Conservation (phyloP, 2,797 vertebrate species). For the Echeneis naucrates region DNA sequence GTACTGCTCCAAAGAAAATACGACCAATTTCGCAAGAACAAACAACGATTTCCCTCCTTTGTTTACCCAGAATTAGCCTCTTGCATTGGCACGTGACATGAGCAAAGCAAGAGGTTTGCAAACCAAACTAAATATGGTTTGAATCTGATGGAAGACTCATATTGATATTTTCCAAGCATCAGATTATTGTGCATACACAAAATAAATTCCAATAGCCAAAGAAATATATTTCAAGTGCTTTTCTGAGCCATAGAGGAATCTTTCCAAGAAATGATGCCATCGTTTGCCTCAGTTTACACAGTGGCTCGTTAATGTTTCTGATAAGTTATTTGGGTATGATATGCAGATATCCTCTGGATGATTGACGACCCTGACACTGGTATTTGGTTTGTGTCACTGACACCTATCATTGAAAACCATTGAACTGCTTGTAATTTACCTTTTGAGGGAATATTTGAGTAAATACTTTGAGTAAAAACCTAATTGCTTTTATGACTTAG, state of each 20-base stretch:
- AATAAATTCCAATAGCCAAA: conserved; percentile 5
- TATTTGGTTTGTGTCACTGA: conserved; percentile 32
- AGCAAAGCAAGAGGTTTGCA: conserved; percentile 11
- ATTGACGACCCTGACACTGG: conserved; percentile 5
- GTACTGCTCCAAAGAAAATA: conserved; percentile 53
- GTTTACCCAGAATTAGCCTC: conserved; percentile 56
- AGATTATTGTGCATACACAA: conserved; percentile 24
- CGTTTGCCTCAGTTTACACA: conserved; percentile 30
- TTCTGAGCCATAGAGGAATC: conserved; percentile 5
- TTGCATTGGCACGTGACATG: conserved; percentile 23
- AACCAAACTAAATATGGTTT: conserved; percentile 1
- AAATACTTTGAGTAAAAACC: no score
- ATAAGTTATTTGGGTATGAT: conserved; percentile 31
- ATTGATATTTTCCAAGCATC: conserved; percentile 23
- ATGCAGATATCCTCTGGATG: no score
- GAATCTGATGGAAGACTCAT: conserved; percentile 10
- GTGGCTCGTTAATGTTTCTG: conserved; percentile 45
- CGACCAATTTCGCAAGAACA: conserved; percentile 60
- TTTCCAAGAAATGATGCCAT: conserved; percentile 41
- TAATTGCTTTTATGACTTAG: no score
- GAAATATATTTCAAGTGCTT: conserved; percentile 6
- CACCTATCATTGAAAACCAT: conserved; percentile 7
- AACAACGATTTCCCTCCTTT: conserved; percentile 60
- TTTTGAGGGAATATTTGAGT: neutral
- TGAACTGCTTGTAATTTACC: no score